Evolutionary conservation across 2,113 vertebrate genomes (phyloP).

Genomic region (Cyprinodon brontotheroides): DNA sequence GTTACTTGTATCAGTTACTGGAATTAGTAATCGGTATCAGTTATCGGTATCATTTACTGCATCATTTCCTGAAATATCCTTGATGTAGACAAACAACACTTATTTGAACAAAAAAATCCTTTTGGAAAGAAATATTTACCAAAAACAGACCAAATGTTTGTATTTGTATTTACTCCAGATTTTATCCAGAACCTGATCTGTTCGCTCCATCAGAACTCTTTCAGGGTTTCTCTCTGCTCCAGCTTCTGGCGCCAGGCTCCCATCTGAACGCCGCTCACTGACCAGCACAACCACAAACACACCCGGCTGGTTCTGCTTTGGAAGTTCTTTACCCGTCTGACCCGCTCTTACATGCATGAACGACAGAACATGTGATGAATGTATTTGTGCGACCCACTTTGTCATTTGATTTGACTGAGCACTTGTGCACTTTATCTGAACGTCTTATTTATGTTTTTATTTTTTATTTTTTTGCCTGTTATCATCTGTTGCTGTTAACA

Average conservation of each 20-base stretch:
- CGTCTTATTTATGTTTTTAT: slow-evolving; percentile 40
- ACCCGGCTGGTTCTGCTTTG: slow-evolving; percentile 4
- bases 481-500: slow-evolving; percentile 48
- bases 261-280: slow-evolving; percentile 48
- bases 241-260: slow-evolving; percentile 23
- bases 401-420: slow-evolving; percentile 65
- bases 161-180: not conserved
- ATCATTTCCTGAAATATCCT: not conserved
- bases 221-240: slow-evolving; percentile 10
- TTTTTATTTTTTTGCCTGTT: slow-evolving; percentile 13
- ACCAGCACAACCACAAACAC: slow-evolving; percentile 37
- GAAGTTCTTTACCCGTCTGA: slow-evolving; percentile 17
- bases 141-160: not conserved
- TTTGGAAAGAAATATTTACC: not conserved
- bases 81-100: not conserved
- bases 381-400: slow-evolving; percentile 53
- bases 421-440: slow-evolving; percentile 82
- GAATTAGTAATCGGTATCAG: not conserved
- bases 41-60: not conserved
- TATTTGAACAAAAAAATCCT: not conserved
- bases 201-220: slow-evolving; percentile 30
- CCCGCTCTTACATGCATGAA: slow-evolving; percentile 15
- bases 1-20: too few relatives aligned
- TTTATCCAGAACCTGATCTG: not conserved
- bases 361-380: slow-evolving; percentile 42